phyloP scores from a whole-genome alignment of 2,888 invertebrate species.

The Drosophila gaucha region DNA sequence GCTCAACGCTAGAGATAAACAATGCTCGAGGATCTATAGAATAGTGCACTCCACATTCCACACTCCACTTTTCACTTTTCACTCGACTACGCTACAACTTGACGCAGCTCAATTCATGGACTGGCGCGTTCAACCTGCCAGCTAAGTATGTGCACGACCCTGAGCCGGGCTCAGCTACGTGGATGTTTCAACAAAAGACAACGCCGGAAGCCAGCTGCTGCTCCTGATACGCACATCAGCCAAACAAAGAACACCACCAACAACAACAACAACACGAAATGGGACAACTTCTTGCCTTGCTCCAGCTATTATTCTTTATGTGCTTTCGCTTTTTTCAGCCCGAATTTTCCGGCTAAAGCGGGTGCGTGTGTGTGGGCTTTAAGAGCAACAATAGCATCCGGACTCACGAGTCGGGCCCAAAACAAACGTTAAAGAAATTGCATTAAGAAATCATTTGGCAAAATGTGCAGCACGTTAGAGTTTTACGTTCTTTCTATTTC shows the following conservation, averaged over 20 bases:
- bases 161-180: constrained; percentile 26
- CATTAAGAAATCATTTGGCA: constrained; percentile 76
- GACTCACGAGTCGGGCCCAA: constrained; percentile 29
- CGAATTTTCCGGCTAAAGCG: constrained; percentile 26
- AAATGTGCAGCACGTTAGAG: constrained; percentile 46
- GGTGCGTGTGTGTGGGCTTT: constrained; percentile 19
- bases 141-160: constrained; percentile 31
- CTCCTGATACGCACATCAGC: constrained; percentile 44
- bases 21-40: constrained; percentile 30
- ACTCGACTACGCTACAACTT: neutral
- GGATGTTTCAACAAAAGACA: constrained; percentile 49
- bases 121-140: constrained; percentile 45
- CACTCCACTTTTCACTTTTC: constrained; percentile 10
- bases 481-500: constrained; percentile 14
- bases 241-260: constrained; percentile 15
- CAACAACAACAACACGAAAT: constrained; percentile 1
- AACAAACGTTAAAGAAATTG: constrained; percentile 56
- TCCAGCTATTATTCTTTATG: constrained; percentile 69
- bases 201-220: constrained; percentile 45
- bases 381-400: constrained; percentile 61
- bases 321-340: constrained; percentile 31
- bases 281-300: constrained; percentile 34
- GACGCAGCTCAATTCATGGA: constrained; percentile 13
- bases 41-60: constrained; percentile 36
- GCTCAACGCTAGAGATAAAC: constrained; percentile 55